phyloP scores from a whole-genome alignment of 2,113 vertebrate genomes.

The Plecturocebus donacophilus region DNA sequence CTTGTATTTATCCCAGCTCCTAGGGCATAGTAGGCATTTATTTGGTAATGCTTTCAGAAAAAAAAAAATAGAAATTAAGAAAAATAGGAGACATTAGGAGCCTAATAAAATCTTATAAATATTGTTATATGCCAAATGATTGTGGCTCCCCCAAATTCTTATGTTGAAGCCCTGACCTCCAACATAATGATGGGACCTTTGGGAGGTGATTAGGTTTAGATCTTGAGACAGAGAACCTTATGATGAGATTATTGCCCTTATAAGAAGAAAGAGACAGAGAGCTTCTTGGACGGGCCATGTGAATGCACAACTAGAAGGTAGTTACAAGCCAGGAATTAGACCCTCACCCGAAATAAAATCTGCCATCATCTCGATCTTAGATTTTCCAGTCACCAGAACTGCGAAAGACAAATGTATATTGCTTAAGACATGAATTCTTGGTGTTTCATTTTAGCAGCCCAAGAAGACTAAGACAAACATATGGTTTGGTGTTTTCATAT shows the following conservation, averaged over 20 bases:
- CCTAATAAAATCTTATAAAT: background rate
- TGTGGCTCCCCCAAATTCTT: background rate
- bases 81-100: background rate
- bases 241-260: background rate
- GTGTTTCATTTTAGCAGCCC: background rate
- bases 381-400: background rate
- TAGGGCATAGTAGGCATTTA: background rate
- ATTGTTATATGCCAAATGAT: background rate
- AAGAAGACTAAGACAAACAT: background rate
- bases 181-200: background rate
- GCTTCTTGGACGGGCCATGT: background rate
- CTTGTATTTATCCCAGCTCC: background rate
- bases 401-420: background rate
- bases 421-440: background rate
- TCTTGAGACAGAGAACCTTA: background rate
- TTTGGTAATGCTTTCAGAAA: background rate
- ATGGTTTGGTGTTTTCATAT: background rate
- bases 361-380: background rate
- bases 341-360: background rate
- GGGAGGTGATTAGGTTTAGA: background rate
- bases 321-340: background rate
- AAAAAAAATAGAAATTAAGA: background rate
- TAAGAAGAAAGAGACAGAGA: background rate
- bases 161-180: background rate
- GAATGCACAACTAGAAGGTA: background rate